phyloP scores from a whole-genome alignment of 2,797 vertebrate genomes.

The Lepilemur septentrionalis region DNA sequence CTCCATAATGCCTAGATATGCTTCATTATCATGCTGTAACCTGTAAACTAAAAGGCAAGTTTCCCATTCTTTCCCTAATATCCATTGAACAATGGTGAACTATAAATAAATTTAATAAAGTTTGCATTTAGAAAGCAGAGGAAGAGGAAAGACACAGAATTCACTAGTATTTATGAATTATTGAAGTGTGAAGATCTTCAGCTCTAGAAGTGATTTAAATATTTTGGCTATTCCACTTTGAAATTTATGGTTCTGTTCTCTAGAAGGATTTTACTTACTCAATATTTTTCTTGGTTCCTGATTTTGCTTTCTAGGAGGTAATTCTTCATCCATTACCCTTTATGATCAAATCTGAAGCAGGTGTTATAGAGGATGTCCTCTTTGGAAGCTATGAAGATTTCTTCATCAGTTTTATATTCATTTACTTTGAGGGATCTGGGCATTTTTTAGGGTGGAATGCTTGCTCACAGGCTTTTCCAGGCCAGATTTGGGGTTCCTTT shows the following conservation, averaged over 20 bases:
- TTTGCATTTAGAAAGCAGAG: too few relatives aligned
- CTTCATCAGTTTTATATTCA: not conserved
- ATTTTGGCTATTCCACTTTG: not conserved
- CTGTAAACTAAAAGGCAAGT: too few relatives aligned
- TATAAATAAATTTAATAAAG: not conserved
- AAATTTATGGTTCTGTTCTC: not conserved
- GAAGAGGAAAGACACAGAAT: not conserved
- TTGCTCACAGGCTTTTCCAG: not conserved
- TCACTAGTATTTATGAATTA: not conserved
- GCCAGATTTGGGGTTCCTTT: not conserved
- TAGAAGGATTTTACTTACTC: not conserved
- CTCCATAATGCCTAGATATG: not conserved
- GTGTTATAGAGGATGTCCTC: not conserved
- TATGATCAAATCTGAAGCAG: not conserved
- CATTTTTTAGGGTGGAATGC: not conserved
- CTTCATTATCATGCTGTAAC: too few relatives aligned
- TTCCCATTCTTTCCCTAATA: not conserved
- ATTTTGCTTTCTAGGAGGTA: not conserved
- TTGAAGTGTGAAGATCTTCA: not conserved
- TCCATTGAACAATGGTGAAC: not conserved
- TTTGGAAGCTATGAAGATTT: not conserved
- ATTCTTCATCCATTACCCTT: not conserved
- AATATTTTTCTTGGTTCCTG: not conserved
- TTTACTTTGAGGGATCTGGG: not conserved
- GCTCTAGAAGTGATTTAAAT: not conserved